Base-by-base conservation (phyloP, 2,797 vertebrate species). In the Antennarius maculatus region DNA sequence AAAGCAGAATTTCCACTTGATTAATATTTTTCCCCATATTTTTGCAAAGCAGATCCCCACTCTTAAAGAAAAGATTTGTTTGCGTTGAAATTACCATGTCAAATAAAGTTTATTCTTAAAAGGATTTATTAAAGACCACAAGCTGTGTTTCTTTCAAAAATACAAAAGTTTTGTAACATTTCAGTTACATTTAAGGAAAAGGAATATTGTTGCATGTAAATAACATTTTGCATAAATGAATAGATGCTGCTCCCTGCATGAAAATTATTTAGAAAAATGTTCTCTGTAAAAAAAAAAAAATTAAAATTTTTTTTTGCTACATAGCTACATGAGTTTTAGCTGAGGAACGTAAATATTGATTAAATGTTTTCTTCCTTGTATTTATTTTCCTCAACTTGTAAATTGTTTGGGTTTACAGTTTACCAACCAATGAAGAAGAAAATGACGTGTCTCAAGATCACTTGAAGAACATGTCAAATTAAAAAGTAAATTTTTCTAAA, bases 41-140 rank as follows among this genome's bases (percentile, higher is more conserved):
- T 2, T 68, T 14, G 46, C 61, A 57, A 43, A 3, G 16, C 6
- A 2, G 29, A 60, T 23, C 7, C 43, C 0, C 1, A 47, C 3
- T 17, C 45, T 29, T 12, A 46, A 48, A 17, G 8, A 17, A 18
- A 18, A 48, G 46, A 48, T 18, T 0, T 47, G 3, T 53, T 18
- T 50, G 9, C 2, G 63, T 54, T 67, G 2, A 63, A 61, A 39
- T 39, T 0, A n/a, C 23, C 41, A 53, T 27, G 34, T 18, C 72
- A 5, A 72, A 74, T 69, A 65, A 67, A 72, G 28, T 51, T 61
- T 71, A 0, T 39, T 9, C 8, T 34, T 0, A 39, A 47, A 64
- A 65, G 3, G 2, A 63, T 59, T 17, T 52, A 41, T 55, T 28
- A 69, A 63, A 68, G 15, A 57, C 39, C 7, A n/a, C 17, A 50